Conservation (phyloP, 2,797 vertebrate genomes). For the Epinephelus awoara region DNA sequence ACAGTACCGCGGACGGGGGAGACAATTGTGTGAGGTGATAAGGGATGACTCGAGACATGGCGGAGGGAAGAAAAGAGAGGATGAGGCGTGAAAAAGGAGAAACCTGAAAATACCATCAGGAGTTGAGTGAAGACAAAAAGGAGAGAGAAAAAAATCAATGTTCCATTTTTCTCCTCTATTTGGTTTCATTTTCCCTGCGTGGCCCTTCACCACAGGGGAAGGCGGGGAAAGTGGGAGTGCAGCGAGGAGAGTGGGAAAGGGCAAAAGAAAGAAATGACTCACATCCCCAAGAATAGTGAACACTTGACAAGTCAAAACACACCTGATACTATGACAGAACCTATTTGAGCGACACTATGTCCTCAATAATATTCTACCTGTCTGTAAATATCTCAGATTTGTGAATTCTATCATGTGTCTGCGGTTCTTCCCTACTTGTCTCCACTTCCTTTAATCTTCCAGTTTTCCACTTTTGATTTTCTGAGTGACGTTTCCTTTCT, state of each 20-base stretch:
- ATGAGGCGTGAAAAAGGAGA: slow-evolving; percentile 62
- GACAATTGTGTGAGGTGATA: slow-evolving; percentile 53
- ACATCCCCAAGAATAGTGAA: slow-evolving; percentile 44
- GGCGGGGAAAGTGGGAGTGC: slow-evolving; percentile 36
- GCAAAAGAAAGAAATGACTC: slow-evolving; percentile 61
- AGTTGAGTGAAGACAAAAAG: slow-evolving; percentile 54
- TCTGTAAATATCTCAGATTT: slow-evolving; percentile 37
- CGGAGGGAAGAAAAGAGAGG: slow-evolving; percentile 45
- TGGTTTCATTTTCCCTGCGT: slow-evolving; percentile 74
- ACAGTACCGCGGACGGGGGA: not conserved
- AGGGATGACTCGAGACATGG: slow-evolving; percentile 26
- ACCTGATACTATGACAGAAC: slow-evolving; percentile 54
- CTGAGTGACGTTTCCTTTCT: slow-evolving; percentile 56
- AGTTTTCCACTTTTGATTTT: slow-evolving; percentile 41
- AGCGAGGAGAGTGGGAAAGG: slow-evolving; percentile 51
- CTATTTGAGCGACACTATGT: slow-evolving; percentile 39
- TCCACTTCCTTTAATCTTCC: slow-evolving; percentile 35
- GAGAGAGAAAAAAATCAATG: slow-evolving; percentile 69
- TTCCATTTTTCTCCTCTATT: slow-evolving; percentile 81
- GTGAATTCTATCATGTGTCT: slow-evolving; percentile 18
- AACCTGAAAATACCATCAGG: slow-evolving; percentile 61
- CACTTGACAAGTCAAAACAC: slow-evolving; percentile 56
- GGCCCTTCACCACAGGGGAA: slow-evolving; percentile 67
- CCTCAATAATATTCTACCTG: slow-evolving; percentile 27
- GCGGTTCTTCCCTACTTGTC: not conserved